phyloP scores from a whole-genome alignment of 2,797 vertebrate species.

The Chiloscyllium punctatum region DNA sequence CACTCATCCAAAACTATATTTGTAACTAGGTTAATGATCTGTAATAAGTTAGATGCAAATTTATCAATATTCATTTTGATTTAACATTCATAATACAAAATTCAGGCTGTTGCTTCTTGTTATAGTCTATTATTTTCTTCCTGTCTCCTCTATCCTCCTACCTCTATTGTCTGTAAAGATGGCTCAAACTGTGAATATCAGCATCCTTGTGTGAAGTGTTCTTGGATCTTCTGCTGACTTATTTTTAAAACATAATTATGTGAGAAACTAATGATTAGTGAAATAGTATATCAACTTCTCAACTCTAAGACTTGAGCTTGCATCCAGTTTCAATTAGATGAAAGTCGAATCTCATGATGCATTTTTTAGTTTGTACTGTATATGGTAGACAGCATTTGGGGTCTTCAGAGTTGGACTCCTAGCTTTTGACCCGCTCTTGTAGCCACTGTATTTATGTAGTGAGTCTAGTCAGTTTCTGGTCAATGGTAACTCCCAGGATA shows the following conservation, averaged over 20 bases:
- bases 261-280: not conserved
- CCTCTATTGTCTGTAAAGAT: not conserved
- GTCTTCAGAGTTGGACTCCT: too few species aligned
- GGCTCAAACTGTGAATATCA: not conserved
- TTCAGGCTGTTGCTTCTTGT: not conserved
- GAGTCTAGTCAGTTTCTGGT: too few species aligned
- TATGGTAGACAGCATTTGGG: too few species aligned
- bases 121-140: not conserved
- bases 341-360: not conserved
- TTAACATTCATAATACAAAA: not conserved
- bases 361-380: not conserved
- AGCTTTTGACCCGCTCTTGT: too few species aligned
- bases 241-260: not conserved
- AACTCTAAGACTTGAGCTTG: not conserved
- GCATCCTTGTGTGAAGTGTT: not conserved
- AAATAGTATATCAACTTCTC: not conserved
- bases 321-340: constrained; percentile 4
- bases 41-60: too few species aligned
- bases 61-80: not conserved
- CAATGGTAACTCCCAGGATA: too few species aligned
- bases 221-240: not conserved
- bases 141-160: not conserved
- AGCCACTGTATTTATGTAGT: too few species aligned
- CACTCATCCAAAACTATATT: not conserved
- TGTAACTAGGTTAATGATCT: not conserved